phyloP scores from a whole-genome alignment of 2,797 vertebrate species.

The Hippopotamyrus pictus region DNA sequence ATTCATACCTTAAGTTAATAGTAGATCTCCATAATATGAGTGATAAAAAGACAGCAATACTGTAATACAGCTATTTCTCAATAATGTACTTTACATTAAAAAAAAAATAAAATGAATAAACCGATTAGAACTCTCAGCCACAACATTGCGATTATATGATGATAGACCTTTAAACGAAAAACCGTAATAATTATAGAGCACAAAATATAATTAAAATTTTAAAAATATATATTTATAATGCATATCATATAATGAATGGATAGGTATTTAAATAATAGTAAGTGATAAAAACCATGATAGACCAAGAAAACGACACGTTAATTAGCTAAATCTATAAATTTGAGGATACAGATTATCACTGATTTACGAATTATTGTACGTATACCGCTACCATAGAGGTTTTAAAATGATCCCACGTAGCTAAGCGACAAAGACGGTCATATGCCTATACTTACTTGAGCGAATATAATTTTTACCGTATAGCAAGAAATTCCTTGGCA shows the following conservation, averaged over 20 bases:
- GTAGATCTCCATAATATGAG: neutral
- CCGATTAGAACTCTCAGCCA: neutral
- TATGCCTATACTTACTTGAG: neutral
- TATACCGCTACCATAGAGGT: neutral
- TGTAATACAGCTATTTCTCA: neutral
- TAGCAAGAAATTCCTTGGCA: neutral
- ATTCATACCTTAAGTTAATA: neutral
- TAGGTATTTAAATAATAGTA: neutral
- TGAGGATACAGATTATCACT: neutral
- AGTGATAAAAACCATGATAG: neutral
- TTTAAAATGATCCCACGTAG: neutral
- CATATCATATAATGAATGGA: neutral
- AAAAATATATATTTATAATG: neutral
- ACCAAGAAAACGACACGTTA: neutral
- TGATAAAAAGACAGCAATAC: neutral
- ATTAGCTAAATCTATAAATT: neutral
- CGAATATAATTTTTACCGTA: neutral
- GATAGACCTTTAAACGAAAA: neutral
- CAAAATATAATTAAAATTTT: neutral
- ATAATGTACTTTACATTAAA: neutral
- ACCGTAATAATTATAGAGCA: neutral
- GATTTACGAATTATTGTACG: neutral
- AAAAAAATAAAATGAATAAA: neutral
- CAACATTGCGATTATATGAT: neutral
- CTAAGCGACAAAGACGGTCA: neutral